Percentiles rank a stretch among this genome's conserved stretches.
Conservation (phyloP, 2,797 vertebrate genomes). For the Aplochiton taeniatus region DNA sequence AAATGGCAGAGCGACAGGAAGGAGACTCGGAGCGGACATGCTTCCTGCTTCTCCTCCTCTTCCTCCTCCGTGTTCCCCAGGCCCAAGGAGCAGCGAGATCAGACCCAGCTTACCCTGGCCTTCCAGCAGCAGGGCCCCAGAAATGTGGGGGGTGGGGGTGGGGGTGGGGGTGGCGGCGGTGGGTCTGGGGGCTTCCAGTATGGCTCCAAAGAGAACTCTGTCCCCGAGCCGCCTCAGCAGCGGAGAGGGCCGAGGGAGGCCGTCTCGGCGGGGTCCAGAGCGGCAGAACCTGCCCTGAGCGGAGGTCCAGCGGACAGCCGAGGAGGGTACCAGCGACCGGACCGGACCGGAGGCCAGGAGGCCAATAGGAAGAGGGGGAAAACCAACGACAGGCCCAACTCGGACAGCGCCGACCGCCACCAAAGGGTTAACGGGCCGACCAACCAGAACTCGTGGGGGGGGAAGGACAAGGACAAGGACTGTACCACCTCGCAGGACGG, state of each 20-base stretch:
- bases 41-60: conserved; percentile 60
- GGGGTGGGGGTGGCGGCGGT: conserved; percentile 37
- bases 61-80: conserved; percentile 72
- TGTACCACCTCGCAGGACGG: conserved; percentile 62
- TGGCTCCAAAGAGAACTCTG: conserved; percentile 4
- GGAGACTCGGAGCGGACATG: conserved; percentile 61
- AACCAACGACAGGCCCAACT: conserved; percentile 78
- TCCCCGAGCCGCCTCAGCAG: conserved; percentile 38
- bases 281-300: conserved; percentile 16
- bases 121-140: conserved; percentile 70
- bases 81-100: conserved; percentile 78
- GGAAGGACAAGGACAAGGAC: conserved; percentile 71
- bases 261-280: conserved; percentile 37
- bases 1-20: conserved; percentile 79
- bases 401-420: conserved; percentile 80
- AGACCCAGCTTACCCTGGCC: conserved; percentile 64
- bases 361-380: conserved; percentile 82
- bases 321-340: conserved; percentile 54
- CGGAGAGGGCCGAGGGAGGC: conserved; percentile 70
- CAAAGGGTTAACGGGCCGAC: conserved; percentile 75
- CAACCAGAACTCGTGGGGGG: conserved; percentile 76
- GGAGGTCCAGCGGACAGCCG: conserved; percentile 49
- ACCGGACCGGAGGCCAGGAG: conserved; percentile 79
- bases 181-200: conserved; percentile 36
- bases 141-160: conserved; percentile 56